Conservation (phyloP, 2,797 vertebrate species). For the Poeciliopsis presidionis region DNA sequence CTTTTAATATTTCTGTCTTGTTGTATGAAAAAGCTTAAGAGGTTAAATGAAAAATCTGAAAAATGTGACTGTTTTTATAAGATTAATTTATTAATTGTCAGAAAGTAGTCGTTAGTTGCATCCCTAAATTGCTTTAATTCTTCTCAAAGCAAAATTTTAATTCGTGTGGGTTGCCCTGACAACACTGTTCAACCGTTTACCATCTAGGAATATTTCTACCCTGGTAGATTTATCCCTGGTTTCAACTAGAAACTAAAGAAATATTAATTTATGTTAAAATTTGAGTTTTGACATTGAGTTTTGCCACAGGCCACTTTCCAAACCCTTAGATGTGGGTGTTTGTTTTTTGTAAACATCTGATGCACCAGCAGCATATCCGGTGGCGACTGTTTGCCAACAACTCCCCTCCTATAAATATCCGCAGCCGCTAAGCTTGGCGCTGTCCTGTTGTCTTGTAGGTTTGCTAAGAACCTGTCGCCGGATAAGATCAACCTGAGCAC, state of each 20-base stretch:
- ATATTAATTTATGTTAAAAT: not conserved
- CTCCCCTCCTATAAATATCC: slow-evolving; percentile 33
- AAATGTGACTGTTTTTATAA: too few species aligned
- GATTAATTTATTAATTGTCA: too few species aligned
- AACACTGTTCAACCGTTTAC: not conserved
- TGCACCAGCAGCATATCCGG: slow-evolving; percentile 12
- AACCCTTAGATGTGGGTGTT: not conserved
- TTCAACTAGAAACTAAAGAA: slow-evolving; percentile 23
- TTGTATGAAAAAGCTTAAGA: too few species aligned
- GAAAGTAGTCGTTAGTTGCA: too few species aligned
- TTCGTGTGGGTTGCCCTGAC: not conserved
- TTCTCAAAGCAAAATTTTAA: not conserved
- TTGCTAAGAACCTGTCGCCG: slow-evolving; percentile 98
- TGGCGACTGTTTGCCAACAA: slow-evolving; percentile 75
- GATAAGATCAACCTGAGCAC: slow-evolving; percentile 99
- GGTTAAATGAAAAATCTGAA: too few species aligned
- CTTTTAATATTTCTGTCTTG: too few species aligned
- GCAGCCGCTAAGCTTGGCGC: slow-evolving; percentile 21
- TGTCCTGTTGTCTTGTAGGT: slow-evolving; percentile 73
- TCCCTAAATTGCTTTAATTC: not conserved
- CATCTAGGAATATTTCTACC: not conserved
- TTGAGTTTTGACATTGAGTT: not conserved
- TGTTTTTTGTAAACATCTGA: slow-evolving; percentile 6
- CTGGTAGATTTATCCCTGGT: not conserved
- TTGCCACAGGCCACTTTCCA: not conserved